A percentile compares a stretch with the other conserved stretches of the same genome.
Conservation (phyloP, 2,888 invertebrate species). For the Anorthoa munda region DNA sequence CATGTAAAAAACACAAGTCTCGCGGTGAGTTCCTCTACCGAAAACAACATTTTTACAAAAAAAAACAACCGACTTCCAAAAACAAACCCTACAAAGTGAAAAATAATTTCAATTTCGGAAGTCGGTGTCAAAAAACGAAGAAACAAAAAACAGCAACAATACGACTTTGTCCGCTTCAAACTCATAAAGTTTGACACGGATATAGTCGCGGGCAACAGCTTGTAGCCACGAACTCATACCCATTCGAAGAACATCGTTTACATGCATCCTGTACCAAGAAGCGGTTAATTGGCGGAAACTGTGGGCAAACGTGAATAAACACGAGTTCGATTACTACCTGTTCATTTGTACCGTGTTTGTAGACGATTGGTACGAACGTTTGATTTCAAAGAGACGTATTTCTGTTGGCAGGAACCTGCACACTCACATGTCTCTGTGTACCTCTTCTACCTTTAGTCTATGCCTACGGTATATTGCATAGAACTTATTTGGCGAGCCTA, state of each 20-base stretch:
- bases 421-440: neutral
- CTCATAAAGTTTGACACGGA: too few relatives aligned
- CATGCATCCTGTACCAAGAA: slow-evolving; percentile 13
- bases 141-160: too few relatives aligned
- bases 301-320: slow-evolving; percentile 26
- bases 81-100: too few relatives aligned
- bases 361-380: neutral
- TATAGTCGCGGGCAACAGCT: too few relatives aligned
- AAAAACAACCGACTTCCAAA: too few relatives aligned
- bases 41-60: too few relatives aligned
- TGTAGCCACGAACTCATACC: too few relatives aligned
- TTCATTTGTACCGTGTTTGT: slow-evolving; percentile 17
- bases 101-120: too few relatives aligned
- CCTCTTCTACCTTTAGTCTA: neutral
- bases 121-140: too few relatives aligned
- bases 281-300: slow-evolving; percentile 23
- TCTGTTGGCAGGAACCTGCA: neutral
- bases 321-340: slow-evolving; percentile 23
- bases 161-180: too few relatives aligned
- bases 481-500: neutral
- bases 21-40: too few relatives aligned
- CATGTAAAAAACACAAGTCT: too few relatives aligned
- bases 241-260: neutral
- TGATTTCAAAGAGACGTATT: neutral
- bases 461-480: neutral